Percentiles rank a stretch among this genome's conserved stretches.
phyloP scores from a whole-genome alignment of 2,113 vertebrate species.

The Mustelus asterias region DNA sequence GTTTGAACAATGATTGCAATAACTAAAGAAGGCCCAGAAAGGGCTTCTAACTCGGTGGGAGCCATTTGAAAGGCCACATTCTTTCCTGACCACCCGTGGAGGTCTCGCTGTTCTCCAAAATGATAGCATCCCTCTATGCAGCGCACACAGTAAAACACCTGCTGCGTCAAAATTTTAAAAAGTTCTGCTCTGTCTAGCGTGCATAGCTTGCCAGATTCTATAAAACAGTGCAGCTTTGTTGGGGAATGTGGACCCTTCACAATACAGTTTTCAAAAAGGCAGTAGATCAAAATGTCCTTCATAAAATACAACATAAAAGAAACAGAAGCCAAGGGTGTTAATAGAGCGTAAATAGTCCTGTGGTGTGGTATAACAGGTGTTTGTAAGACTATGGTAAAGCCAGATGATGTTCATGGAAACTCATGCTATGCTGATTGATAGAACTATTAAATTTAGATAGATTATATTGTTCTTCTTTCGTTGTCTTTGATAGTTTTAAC shows the following conservation, averaged over 20 bases:
- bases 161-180: conserved; percentile 48
- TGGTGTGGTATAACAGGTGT: conserved; percentile 47
- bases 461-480: conserved; percentile 4
- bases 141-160: conserved; percentile 49
- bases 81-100: conserved; percentile 53
- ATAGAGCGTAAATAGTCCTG: conserved; percentile 45
- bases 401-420: conserved; percentile 36
- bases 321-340: conserved; percentile 48
- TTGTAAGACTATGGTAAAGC: conserved; percentile 31
- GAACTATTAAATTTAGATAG: conserved; percentile 19
- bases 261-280: conserved; percentile 42
- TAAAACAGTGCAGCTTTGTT: conserved; percentile 49
- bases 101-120: conserved; percentile 52
- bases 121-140: conserved; percentile 52
- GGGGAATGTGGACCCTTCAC: conserved; percentile 46
- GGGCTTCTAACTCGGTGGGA: conserved; percentile 51
- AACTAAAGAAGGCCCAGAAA: conserved; percentile 49
- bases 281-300: conserved; percentile 50
- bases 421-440: conserved; percentile 35
- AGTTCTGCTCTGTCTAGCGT: conserved; percentile 52
- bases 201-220: conserved; percentile 42
- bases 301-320: conserved; percentile 49
- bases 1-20: conserved; percentile 55
- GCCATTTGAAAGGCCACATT: conserved; percentile 54
- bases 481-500: neutral